Base-by-base conservation (phyloP, 1,140 invertebrate species). In the Pachyrhynchus sulphureomaculatus region DNA sequence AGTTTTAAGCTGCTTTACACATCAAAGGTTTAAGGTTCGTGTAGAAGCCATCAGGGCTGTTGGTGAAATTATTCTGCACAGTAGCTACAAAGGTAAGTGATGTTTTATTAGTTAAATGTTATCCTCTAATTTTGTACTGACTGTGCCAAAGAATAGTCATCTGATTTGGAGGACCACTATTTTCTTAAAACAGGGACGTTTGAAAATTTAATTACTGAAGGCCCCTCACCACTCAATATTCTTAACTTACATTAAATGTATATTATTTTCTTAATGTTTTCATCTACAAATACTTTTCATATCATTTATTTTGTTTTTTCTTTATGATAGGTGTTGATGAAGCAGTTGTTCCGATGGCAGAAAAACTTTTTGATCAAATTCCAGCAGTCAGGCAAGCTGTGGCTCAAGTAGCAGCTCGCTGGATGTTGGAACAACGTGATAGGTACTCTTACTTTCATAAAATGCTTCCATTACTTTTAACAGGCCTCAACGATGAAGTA, bases 11-110 rank as follows among this genome's bases (percentile, higher is more conserved):
- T 85, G 87, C 71, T 83, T 93, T 62, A 78, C 82, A 41, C 92
- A 95, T 76, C 90, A 93, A 69, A 91, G 93, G 75, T 90, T 86
- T 42, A 86, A 83, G 78, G 86, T 94, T 36, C 78, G 93, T 64
- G 81, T 87, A 4, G 79, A 85, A 32, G 85, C 88, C 17, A 78
- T 95, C 20, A 81, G 83, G 74, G 85, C 89, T 29, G 84, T 95
- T 52, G 88, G 70, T n/a, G 72, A 71, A 47, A 66, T 76, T 44
- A 47, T 76, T 23, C 65, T 76, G 67, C 65, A 72, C 53, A 68
- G 68, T 42, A 64, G 47, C 36, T 65, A 80, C 63, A 87, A 86
- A 72, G 79, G 75, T 62, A 55, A 54, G 13, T 49, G 12, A 8
- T 24, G n/a, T 12, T 45, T 13, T 2, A 17, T 4, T 39, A 18